Base-by-base conservation (phyloP, 2,113 vertebrate species). In the mouse (Mus musculus) region DNA sequence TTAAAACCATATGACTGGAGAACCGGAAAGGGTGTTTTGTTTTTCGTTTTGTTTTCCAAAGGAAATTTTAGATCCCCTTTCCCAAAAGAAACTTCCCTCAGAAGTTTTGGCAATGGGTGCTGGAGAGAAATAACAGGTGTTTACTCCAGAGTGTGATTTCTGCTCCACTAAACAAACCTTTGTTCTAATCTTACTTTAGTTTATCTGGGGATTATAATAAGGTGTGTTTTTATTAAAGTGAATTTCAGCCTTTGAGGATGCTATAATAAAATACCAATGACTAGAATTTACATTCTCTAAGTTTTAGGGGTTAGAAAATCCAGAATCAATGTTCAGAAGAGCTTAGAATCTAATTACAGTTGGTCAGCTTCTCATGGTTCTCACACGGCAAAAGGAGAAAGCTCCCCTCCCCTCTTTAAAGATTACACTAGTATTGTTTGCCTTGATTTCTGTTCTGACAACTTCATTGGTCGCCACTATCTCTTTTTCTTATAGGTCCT, bases 1-100 rank as follows among this genome's bases (percentile, higher is more conserved):
- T 80, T 90, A 84, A 89, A 93, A 96, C 84, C 46, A 94, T 84
- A 94, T 94, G 84, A 91, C 42, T 88, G 20, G 52, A 67, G 63
- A 93, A 80, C 80, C 28, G 17, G 54, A 33, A 78, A 94, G 59
- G 86, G 19, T 92, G 65, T 22, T 92, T 95, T 89, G 65, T 93
- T 81, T 96, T n/a, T 8, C 5, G 11, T 30, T 67, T 67, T 17
- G 65, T 30, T 67, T 87, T 75, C 59, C 69, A 78, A 71, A 30
- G 59, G 49, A 77, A 87, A 67, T 77, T 54, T 86, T 54, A 39
- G 36, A 89, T 42, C 24, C 4, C 11, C 19, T 63, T 63, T 63
- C 6, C 11, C n/a, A 89, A 54, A 76, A 59, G 61, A 77, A 87
- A 72, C 69, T 92, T 92, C n/a, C 56, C 80, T 96, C 88, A 28